Base-by-base conservation (phyloP, 2,888 invertebrate genomes). In the Tryphoninae sp. region DNA sequence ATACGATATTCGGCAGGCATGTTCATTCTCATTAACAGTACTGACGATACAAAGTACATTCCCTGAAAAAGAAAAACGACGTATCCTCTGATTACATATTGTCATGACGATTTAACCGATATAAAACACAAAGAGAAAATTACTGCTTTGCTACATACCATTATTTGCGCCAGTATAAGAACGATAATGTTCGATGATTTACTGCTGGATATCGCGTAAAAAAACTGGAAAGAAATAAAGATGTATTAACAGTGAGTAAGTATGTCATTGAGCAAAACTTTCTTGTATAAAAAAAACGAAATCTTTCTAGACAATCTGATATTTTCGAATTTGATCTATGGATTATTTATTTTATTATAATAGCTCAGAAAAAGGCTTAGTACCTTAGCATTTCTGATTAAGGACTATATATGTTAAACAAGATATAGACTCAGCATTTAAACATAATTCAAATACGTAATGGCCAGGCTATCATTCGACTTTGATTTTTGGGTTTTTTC, bases 131-230 rank as follows among this genome's bases (percentile, higher is more conserved):
- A 26, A 6, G 4, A 33, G 33, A 33, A 33, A 6, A 33, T 1
- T 33, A 33, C 73, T 26, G 23, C 26, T 19, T 26, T 55, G 71
- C 26, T 55, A 67, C 93, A 92, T 91, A 95, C 95, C 99, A 99
- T 99, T 87, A 99, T 97, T 93, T 99, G 99, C 0, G 99, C 99
- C 59, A 99, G 93, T 84, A 98, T 96, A 69, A 99, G 92, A 2
- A 99, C 99, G 86, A 99, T 99, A 76, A 99, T 96, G 92, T 99
- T 99, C 9, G 99, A 99, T 2, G 99, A 99, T 92, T 99, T 99
- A 86, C 97, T 98, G 87, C 98, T 99, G 0, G 99, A 99, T 89
- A 99, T 98, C 88, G 98, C 98, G 93, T 99, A 99, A 94, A 99
- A 99, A 92, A 99, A 99, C 98, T 98, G 94, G 82, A 95, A 94